phyloP scores from a whole-genome alignment of 2,797 vertebrate species.

The Echeneis naucrates region DNA sequence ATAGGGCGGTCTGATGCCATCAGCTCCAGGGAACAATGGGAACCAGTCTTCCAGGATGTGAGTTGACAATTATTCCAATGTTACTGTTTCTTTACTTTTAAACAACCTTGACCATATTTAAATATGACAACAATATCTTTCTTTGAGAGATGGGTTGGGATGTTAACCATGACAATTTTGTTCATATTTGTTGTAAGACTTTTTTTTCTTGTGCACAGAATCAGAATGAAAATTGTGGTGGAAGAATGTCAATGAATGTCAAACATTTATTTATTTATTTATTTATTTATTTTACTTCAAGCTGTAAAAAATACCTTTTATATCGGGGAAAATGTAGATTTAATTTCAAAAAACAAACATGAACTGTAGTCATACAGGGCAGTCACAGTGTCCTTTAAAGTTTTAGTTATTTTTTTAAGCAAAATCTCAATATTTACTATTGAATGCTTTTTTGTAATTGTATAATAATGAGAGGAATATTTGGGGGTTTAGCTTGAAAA shows the following conservation, averaged over 20 bases:
- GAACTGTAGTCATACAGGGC: too few relatives aligned
- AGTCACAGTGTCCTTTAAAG: too few relatives aligned
- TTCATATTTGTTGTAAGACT: too few relatives aligned
- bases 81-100: not conserved
- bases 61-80: slow-evolving; percentile 64
- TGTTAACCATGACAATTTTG: not conserved
- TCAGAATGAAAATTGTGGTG: too few relatives aligned
- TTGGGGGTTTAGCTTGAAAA: not conserved
- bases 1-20: slow-evolving; percentile 97
- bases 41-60: slow-evolving; percentile 95
- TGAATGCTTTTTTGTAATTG: not conserved
- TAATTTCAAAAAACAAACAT: too few relatives aligned
- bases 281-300: too few relatives aligned
- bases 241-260: too few relatives aligned
- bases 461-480: not conserved
- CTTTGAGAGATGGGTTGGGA: slow-evolving; percentile 2
- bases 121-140: not conserved
- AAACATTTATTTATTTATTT: too few relatives aligned
- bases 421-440: not conserved
- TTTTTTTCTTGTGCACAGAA: too few relatives aligned
- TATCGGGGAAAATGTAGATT: too few relatives aligned
- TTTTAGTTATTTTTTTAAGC: too few relatives aligned
- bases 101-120: not conserved
- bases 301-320: too few relatives aligned
- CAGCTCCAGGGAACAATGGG: slow-evolving; percentile 97